phyloP scores from a whole-genome alignment of 2,797 vertebrate genomes.

The Darevskia mixta region DNA sequence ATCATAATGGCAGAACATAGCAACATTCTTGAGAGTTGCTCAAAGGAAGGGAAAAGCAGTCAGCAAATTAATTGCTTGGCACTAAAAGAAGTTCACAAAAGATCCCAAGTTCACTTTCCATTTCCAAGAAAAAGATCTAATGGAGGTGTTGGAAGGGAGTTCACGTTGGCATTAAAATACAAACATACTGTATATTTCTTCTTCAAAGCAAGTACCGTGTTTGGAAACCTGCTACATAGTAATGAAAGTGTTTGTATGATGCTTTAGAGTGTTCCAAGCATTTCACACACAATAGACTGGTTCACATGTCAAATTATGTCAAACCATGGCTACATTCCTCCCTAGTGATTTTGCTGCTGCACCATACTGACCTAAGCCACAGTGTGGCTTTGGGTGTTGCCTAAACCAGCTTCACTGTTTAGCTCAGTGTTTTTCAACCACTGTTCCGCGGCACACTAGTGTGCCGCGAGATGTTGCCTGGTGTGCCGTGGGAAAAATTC shows the following conservation, averaged over 20 bases:
- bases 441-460: too few relatives aligned
- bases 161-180: neutral
- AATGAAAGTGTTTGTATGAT: neutral
- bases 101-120: neutral
- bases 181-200: neutral
- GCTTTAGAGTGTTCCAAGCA: neutral
- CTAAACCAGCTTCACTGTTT: too few relatives aligned
- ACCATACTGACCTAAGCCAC: too few relatives aligned
- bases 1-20: neutral
- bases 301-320: too few relatives aligned
- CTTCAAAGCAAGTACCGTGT: neutral
- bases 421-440: too few relatives aligned
- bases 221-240: neutral
- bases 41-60: neutral
- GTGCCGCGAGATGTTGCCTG: too few relatives aligned
- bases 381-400: too few relatives aligned
- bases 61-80: neutral
- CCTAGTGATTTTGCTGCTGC: too few relatives aligned
- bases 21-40: neutral
- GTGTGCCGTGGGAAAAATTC: too few relatives aligned
- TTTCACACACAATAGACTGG: neutral
- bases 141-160: neutral
- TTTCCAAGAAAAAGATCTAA: constrained; percentile 8
- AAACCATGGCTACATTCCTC: too few relatives aligned
- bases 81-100: neutral